Conservation (phyloP, 1,140 invertebrate genomes). For the Psix sp. region DNA sequence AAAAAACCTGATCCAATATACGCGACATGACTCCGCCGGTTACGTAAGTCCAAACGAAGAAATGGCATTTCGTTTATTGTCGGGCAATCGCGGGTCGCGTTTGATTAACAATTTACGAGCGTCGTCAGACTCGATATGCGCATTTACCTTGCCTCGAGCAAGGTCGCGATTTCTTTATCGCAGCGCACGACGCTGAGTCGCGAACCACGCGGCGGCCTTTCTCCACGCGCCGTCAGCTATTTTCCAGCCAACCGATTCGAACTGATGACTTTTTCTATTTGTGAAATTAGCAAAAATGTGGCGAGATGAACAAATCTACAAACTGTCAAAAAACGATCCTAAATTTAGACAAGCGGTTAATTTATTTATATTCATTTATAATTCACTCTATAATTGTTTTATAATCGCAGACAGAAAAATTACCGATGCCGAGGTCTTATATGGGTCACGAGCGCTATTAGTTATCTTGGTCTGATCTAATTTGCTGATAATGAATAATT, state of each 20-base stretch:
- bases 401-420: no score
- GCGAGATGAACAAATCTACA: no score
- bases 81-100: slow-evolving; percentile 32
- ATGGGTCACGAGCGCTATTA: no score
- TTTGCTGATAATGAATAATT: no score
- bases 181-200: slow-evolving; percentile 66
- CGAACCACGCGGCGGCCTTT: slow-evolving; percentile 56
- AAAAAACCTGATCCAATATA: background rate
- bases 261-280: no score
- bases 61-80: slow-evolving; percentile 27
- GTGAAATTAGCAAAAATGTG: no score
- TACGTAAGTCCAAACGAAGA: slow-evolving; percentile 6
- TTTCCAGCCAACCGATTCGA: slow-evolving; percentile 8
- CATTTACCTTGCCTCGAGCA: slow-evolving; percentile 72
- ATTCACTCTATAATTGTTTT: no score
- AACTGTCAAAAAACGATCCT: no score
- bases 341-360: no score
- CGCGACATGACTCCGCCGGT: background rate
- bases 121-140: slow-evolving; percentile 12
- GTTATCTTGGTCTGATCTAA: no score
- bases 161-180: slow-evolving; percentile 69
- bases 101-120: slow-evolving; percentile 37
- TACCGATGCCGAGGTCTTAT: no score
- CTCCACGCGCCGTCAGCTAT: slow-evolving; percentile 52
- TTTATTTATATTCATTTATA: no score